A percentile compares a stretch with the other conserved stretches of the same genome.
Conservation (phyloP, 2,113 vertebrate species). For the Dasyurus viverrinus region DNA sequence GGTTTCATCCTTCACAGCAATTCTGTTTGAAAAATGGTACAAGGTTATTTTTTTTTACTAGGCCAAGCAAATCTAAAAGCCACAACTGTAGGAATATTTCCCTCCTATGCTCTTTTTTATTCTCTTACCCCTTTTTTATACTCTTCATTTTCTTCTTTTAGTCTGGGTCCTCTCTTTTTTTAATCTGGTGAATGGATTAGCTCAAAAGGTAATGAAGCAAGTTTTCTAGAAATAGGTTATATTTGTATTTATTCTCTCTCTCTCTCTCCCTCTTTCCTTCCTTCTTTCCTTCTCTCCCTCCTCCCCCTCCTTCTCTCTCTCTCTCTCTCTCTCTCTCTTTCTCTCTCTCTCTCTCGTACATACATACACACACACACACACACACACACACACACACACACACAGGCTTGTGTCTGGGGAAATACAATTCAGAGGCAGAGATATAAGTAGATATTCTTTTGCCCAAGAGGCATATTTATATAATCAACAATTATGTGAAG, state of each 20-base stretch:
- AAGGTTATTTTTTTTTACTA: neutral
- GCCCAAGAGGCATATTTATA: neutral
- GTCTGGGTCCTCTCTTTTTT: neutral
- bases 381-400: neutral
- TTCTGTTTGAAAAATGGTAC: too few relatives aligned
- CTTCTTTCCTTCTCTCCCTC: too few relatives aligned
- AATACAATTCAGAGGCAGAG: neutral
- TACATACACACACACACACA: neutral
- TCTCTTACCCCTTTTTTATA: neutral
- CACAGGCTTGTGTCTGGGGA: neutral
- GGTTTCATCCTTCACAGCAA: neutral
- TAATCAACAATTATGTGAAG: neutral
- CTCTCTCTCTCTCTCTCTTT: too few relatives aligned
- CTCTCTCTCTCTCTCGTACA: too few relatives aligned
- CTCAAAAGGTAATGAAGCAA: neutral
- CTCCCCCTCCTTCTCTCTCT: too few relatives aligned
- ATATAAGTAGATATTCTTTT: neutral
- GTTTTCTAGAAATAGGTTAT: too few relatives aligned
- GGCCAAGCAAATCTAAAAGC: neutral
- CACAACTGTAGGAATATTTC: neutral
- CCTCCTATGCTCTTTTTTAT: too few relatives aligned
- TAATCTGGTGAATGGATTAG: neutral
- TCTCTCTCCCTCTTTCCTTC: too few relatives aligned
- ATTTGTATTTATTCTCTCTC: too few relatives aligned
- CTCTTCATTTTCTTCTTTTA: neutral